Evolutionary conservation across 2,888 invertebrate species (phyloP).

Genomic region (Lydus trimaculatus): DNA sequence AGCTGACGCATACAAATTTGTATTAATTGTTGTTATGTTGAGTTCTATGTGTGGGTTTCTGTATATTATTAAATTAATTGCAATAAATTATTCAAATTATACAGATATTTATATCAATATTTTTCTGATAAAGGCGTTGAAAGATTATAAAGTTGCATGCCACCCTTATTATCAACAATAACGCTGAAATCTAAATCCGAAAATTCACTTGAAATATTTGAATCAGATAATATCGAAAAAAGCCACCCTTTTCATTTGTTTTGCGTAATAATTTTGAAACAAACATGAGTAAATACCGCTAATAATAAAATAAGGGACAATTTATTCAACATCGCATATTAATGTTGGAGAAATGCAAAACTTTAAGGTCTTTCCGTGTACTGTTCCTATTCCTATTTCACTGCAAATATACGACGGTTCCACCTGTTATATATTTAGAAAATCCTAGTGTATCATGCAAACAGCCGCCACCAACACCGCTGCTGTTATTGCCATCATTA

Average conservation of each 20-base stretch:
- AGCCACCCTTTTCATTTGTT: too few species aligned
- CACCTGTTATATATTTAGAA: slow-evolving; percentile 50
- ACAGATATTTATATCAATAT: background rate
- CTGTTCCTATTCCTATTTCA: slow-evolving; percentile 23
- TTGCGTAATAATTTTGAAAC: background rate
- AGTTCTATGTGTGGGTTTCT: slow-evolving; percentile 20
- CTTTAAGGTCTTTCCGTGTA: background rate
- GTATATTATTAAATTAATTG: slow-evolving; percentile 29
- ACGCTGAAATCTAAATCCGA: background rate
- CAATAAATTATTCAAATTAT: slow-evolving; percentile 29
- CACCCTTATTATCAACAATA: background rate
- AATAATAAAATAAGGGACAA: background rate
- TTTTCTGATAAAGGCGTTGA: slow-evolving; percentile 27
- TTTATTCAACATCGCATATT: background rate
- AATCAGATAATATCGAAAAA: background rate
- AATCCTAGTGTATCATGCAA: slow-evolving; percentile 47
- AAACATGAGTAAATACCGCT: background rate
- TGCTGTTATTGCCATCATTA: background rate
- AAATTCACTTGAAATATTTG: background rate
- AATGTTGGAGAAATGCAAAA: background rate
- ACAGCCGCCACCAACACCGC: slow-evolving; percentile 27
- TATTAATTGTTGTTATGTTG: slow-evolving; percentile 42
- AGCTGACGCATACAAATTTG: slow-evolving; percentile 41
- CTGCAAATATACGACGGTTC: slow-evolving; percentile 28
- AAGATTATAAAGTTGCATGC: slow-evolving; percentile 27